Evolutionary conservation across 1,140 invertebrate species (phyloP), one percentile per base, ranked within the genome.

Genomic region (Drosophila bifasciata): DNA sequence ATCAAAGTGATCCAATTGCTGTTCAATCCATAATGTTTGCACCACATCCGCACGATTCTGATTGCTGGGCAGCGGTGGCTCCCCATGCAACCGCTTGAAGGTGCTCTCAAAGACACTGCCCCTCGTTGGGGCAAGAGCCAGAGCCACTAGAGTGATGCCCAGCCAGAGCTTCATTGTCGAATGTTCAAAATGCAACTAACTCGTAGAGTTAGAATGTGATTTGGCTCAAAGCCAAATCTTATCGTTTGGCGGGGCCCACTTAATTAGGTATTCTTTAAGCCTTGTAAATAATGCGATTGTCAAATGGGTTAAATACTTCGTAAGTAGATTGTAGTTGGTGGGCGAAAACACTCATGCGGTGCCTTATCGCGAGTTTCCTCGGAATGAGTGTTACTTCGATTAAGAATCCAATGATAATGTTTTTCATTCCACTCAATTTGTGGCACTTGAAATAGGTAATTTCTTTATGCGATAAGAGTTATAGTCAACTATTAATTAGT

Each of bases 1-100:
- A 90, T 96, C 93, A 74, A 96, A 96, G 89, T 97, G 95, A 84
- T 96, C 95, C 15, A 96, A 70, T 44, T 91, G 79, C 56, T 91
- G 90, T 60, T 91, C 90, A 41, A 91, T 91, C 86, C 79, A 90
- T 16, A 79, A 28, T 8, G 84, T 90, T 57, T 81, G 49, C 8
- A 90, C 83, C 36, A 45, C 45, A 69, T 86, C 84, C 13, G 74
- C 83, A 15, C 90, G 68, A 43, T 52, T 81, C 17, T 77, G 77
- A 19, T 28, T 45, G 1, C 41, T 5, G 1, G 69, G 69, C 39
- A 78, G 21, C 13, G 59, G 66, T 3, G 89, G 89, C 43, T 89
- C 80, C 9, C 51, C 53, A 19, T 89, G 86, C 5, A 89, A 50
- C n/a, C 59, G 36, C 39, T 76, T 72, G 13, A 89, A 89, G 13